phyloP scores from a whole-genome alignment of 2,797 vertebrate species.

The Synaphobranchus kaupii region DNA sequence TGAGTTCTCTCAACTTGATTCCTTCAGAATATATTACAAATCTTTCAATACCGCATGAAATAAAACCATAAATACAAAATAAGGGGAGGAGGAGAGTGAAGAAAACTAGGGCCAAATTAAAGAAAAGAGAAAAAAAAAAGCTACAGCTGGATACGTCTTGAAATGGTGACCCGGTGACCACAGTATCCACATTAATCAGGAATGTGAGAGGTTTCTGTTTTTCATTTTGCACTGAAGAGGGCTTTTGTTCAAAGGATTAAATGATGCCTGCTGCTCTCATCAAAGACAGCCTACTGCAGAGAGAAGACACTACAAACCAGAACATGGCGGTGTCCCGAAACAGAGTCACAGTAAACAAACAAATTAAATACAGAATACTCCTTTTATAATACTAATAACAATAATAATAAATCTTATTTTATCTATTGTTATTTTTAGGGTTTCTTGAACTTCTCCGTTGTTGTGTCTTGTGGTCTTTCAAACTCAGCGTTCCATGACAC shows the following conservation, averaged over 20 bases:
- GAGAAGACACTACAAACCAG: background rate
- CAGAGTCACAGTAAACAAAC: background rate
- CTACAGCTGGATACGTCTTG: conserved; percentile 31
- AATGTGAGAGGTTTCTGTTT: conserved; percentile 48
- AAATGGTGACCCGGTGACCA: conserved; percentile 41
- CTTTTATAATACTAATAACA: background rate
- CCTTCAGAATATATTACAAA: conserved; percentile 46
- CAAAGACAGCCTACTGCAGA: background rate
- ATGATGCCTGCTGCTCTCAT: background rate
- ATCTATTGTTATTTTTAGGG: background rate
- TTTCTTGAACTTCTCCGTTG: too few species aligned
- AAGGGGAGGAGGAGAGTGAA: background rate
- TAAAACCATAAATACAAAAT: conserved; percentile 3
- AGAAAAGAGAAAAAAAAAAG: conserved; percentile 24
- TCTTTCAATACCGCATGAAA: conserved; percentile 45
- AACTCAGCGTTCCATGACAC: conserved; percentile 13
- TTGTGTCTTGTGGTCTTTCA: too few species aligned
- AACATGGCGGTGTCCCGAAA: background rate
- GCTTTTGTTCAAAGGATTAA: conserved; percentile 9
- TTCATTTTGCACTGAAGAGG: conserved; percentile 48
- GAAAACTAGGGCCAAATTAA: conserved; percentile 26
- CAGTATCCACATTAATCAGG: conserved; percentile 55
- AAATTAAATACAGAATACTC: background rate
- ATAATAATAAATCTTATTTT: background rate
- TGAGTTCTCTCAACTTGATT: conserved; percentile 30